Evolutionary conservation across 92 coral and sea anemone species (phyloP).

Genomic region (Siderastrea siderea): DNA sequence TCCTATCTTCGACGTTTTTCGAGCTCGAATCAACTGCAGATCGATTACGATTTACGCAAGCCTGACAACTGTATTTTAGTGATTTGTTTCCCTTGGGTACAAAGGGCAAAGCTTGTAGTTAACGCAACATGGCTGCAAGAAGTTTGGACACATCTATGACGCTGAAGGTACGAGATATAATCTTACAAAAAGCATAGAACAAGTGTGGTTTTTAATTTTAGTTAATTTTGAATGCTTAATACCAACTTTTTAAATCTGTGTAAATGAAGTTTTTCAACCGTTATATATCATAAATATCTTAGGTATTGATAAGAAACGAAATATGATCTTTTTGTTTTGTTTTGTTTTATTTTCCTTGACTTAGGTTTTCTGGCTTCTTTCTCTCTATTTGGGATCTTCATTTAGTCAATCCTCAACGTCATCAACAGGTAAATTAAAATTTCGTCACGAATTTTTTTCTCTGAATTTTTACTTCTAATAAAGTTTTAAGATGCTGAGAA

Average conservation of each 20-base stretch:
- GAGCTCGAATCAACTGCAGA: background rate
- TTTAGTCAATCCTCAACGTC: conserved; percentile 14
- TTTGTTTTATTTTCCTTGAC: conserved; percentile 19
- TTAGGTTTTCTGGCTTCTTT: conserved; percentile 24
- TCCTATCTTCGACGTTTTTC: background rate
- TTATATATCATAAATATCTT: background rate
- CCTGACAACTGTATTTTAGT: background rate
- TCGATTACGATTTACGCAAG: background rate
- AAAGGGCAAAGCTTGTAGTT: background rate
- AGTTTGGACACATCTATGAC: conserved; percentile 2
- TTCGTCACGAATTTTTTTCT: conserved; percentile 8
- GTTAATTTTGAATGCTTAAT: background rate
- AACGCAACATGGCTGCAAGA: background rate
- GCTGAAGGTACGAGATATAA: conserved; percentile 16
- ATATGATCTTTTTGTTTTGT: conserved; percentile 5
- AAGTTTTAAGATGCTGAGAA: too few relatives aligned
- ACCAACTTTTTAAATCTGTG: background rate
- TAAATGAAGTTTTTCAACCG: background rate
- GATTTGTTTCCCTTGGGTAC: background rate
- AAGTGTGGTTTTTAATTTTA: background rate
- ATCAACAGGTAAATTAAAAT: conserved; percentile 46
- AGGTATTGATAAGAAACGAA: background rate
- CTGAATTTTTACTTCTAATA: too few relatives aligned
- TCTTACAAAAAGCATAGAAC: background rate
- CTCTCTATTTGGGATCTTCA: background rate